A percentile compares a stretch with the other conserved stretches of the same genome.
Conservation (phyloP, 1,140 invertebrate genomes). For the Rhopalosiphum maidis region DNA sequence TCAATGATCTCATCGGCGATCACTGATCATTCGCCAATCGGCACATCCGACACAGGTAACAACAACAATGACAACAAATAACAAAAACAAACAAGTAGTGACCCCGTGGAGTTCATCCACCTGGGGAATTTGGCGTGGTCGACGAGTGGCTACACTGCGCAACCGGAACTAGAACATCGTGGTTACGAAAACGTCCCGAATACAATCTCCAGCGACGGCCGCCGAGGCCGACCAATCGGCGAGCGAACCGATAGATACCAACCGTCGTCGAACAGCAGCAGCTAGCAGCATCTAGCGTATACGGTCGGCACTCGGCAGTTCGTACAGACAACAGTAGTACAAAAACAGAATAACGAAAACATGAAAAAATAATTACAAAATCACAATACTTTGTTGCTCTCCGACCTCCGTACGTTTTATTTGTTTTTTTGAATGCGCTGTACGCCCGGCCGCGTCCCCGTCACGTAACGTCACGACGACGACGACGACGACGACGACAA, state of each 20-base stretch:
- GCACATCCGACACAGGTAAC: too few relatives aligned
- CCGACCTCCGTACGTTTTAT: not conserved
- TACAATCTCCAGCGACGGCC: not conserved
- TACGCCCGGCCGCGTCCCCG: not conserved
- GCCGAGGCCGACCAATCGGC: not conserved
- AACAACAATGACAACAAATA: not conserved
- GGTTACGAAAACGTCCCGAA: not conserved
- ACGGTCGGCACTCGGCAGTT: not conserved
- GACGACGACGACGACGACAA: not conserved
- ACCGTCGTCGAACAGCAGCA: not conserved
- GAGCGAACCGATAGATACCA: not conserved
- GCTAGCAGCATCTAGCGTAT: constrained; percentile 41
- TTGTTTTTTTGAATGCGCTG: not conserved
- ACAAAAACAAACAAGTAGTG: not conserved
- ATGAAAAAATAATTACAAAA: not conserved
- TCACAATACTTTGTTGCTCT: not conserved
- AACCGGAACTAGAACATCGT: constrained; percentile 14
- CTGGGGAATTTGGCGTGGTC: not conserved
- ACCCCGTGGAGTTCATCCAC: not conserved
- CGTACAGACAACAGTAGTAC: not conserved
- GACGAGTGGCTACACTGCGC: not conserved
- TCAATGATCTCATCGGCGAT: too few relatives aligned
- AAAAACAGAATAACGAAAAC: constrained; percentile 23
- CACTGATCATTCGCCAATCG: too few relatives aligned
- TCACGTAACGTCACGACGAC: not conserved